Conservation (phyloP, 2,888 invertebrate genomes). For the Cremastinae sp. region DNA sequence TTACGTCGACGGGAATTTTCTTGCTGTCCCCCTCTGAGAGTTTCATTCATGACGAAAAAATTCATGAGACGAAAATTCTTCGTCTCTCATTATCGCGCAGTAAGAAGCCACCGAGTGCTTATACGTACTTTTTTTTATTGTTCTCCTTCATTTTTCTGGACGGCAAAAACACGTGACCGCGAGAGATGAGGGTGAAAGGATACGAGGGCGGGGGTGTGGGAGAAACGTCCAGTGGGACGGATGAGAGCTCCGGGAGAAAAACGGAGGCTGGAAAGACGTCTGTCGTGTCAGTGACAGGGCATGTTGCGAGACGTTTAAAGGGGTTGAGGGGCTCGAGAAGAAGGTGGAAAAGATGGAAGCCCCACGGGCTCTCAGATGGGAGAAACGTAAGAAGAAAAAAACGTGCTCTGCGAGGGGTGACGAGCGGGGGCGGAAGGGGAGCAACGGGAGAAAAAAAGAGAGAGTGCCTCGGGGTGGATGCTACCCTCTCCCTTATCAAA, state of each 20-base stretch:
- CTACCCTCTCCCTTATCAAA: constrained; percentile 33
- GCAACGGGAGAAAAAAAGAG: constrained; percentile 48
- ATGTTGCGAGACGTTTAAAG: constrained; percentile 46
- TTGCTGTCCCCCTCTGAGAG: no score
- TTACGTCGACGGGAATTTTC: no score
- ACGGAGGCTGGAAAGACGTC: constrained; percentile 67
- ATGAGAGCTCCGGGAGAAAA: constrained; percentile 67
- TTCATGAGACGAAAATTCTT: no score
- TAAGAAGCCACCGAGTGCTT: not conserved
- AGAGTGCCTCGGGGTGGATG: constrained; percentile 57
- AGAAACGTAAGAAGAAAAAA: constrained; percentile 37
- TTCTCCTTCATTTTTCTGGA: not conserved
- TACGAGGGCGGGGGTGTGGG: constrained; percentile 46
- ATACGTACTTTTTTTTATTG: not conserved
- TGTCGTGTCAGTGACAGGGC: constrained; percentile 63
- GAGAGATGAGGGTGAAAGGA: constrained; percentile 33
- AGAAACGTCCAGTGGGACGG: constrained; percentile 52
- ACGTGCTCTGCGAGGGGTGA: constrained; percentile 27
- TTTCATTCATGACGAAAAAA: no score
- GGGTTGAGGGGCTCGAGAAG: constrained; percentile 33
- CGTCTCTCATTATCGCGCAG: not conserved
- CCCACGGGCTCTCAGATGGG: constrained; percentile 28
- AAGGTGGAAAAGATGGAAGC: constrained; percentile 60
- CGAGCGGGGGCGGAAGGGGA: constrained; percentile 46
- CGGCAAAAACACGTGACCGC: constrained; percentile 59